Evolutionary conservation across 2,888 invertebrate genomes (phyloP), one percentile per base, ranked within the genome.

Genomic region (Pristionchus fissidentatus): DNA sequence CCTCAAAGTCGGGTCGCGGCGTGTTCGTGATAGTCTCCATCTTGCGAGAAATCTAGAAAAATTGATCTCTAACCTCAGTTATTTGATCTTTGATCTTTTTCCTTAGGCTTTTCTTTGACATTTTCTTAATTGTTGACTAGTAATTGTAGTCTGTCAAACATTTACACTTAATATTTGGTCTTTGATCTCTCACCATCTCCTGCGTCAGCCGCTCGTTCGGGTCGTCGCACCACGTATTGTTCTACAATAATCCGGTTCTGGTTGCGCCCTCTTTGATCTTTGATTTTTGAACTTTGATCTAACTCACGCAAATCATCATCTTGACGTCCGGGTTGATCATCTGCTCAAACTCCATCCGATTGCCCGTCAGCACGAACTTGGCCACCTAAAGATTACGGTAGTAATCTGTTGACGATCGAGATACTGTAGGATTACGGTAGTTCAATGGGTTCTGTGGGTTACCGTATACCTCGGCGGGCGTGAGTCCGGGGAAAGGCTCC

Each of bases 401-500:
- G 19, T 49, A 49, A 49, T 49, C 49, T 19, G 10, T 49, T 49
- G 10, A 10, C 19, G n/a, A n/a, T n/a, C n/a, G n/a, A n/a, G n/a
- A n/a, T n/a, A n/a, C n/a, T n/a, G n/a, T n/a, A 4, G 13, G 49
- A 13, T 7, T 26, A 46, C 29, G 32, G 29, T 49, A 77, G 29
- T 62, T 62, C 62, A n/a, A 62, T 62, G n/a, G 73, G 41, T 73
- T 15, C 8, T n/a, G 29, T 3, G 2, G 0, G 5, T 13, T 41
- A 70, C 70, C 38, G 75, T 35, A 49, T 77, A 79, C 79, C 79
- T 79, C 79, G 15, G n/a, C 55, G 0, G 79, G 79, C 2, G 38
- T 57, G 55, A 79, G 2, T 38, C 57, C 57, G 10, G 79, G 79
- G 79, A 79, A 79, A 10, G 79, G 79, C 57, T 79, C 79, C 57